Base-by-base conservation (phyloP, 2,797 vertebrate genomes). In the Catharus ustulatus region DNA sequence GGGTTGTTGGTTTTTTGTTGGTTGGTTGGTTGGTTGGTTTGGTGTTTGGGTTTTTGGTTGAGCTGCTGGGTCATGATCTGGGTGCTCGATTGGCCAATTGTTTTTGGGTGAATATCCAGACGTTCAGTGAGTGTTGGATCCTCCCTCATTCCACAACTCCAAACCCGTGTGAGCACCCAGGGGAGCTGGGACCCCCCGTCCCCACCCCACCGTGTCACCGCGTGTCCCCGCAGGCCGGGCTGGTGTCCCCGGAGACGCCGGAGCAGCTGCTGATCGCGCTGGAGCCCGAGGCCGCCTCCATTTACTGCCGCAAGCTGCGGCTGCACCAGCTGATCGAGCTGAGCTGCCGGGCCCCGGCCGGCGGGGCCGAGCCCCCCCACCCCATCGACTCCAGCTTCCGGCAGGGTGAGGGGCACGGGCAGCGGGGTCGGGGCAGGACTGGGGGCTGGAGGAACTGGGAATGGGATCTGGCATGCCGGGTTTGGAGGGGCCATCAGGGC, bases 211-310 rank as follows among this genome's bases (percentile, higher is more conserved):
- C 9, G 17, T 9, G 40, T 34, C 73, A 27, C 55, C 7, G 11
- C 6, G 7, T 54, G 83, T 77, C 54, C 68, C 84, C 7, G 5
- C 94, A 99, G 99, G 99, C 99, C 0, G 98, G 98, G 26, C 94
- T 99, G 85, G 98, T 99, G 81, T 98, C 98, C 42, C 97, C 98
- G 0, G 98, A 99, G 82, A 95, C 95, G 68, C 98, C 98, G 0
- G 99, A 99, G 93, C 98, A 99, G 97, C 98, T 99, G 16, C 98
- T 99, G 83, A 99, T 99, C 1, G 99, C 99, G 4, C 98, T 99
- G 64, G 99, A 99, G 92, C 99, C 99, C 0, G 99, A 99, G 94
- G 99, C 99, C 0, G 99, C 99, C 8, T 99, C 99, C 54, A 99
- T 99, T 36, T 99, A 99, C 95, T 99, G 99, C 96, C 97, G 99